Conservation (phyloP, 64 coral and sea anemone species). For the Montipora foliosa region DNA sequence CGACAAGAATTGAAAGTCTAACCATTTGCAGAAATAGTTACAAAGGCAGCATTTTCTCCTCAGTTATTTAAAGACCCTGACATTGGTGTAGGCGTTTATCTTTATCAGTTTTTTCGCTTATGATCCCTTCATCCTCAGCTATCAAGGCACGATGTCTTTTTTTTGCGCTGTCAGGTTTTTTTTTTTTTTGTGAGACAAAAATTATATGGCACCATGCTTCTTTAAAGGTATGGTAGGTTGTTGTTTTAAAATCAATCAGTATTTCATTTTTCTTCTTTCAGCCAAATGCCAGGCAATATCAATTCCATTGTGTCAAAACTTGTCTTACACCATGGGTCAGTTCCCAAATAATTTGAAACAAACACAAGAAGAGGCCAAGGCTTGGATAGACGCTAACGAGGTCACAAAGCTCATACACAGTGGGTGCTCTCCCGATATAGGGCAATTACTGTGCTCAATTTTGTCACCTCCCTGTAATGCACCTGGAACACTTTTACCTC, state of each 20-base stretch:
- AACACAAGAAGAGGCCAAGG: constrained; percentile 54
- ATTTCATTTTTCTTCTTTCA: background rate
- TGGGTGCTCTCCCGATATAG: constrained; percentile 56
- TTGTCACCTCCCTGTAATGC: constrained; percentile 68
- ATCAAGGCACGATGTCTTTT: too few species aligned
- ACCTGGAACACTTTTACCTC: background rate
- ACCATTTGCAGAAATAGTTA: too few species aligned
- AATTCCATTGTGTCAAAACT: constrained; percentile 64
- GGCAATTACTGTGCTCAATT: constrained; percentile 58
- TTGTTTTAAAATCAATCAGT: background rate
- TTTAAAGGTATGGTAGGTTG: background rate
- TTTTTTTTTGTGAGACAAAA: background rate
- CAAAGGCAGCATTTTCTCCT: too few species aligned
- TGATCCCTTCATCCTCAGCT: too few species aligned
- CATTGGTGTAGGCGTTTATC: too few species aligned
- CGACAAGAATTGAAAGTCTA: too few species aligned
- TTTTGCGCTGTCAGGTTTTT: background rate
- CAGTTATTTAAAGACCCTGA: too few species aligned
- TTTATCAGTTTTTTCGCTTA: too few species aligned
- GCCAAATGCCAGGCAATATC: constrained; percentile 30
- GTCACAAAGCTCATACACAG: constrained; percentile 35
- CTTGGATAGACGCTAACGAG: background rate
- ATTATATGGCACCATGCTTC: background rate
- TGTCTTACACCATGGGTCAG: constrained; percentile 49
- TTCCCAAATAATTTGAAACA: constrained; percentile 67